These are phyloP conservation scores for Collichthys lucidus DNA, from an alignment of 2,113 vertebrate genomes.

Conservation along the genomic window DNA sequence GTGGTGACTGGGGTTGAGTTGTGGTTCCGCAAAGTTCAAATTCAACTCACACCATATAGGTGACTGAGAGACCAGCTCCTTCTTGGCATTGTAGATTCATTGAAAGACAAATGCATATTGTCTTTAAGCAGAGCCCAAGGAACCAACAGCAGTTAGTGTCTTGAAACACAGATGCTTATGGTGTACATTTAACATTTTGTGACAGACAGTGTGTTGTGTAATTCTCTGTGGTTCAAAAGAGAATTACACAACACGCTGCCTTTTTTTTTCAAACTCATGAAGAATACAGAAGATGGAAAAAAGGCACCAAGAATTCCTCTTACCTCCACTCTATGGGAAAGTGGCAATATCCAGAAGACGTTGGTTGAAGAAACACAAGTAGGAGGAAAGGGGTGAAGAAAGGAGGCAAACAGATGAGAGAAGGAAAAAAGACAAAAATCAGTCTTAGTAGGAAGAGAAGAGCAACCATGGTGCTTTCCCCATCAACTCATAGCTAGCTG, in stretches of 20 bases:
- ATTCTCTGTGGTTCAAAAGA: not conserved
- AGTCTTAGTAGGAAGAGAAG: slow-evolving; percentile 21
- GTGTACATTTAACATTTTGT: not conserved
- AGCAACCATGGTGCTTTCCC: slow-evolving; percentile 55
- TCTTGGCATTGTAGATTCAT: slow-evolving; percentile 21
- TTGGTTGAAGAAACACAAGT: slow-evolving; percentile 44
- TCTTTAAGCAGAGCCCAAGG: slow-evolving; percentile 12
- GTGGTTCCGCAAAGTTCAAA: slow-evolving; percentile 56
- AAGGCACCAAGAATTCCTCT: slow-evolving; percentile 28
- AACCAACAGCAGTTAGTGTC: slow-evolving; percentile 1
- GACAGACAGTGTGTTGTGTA: not conserved
- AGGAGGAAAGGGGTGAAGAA: slow-evolving; percentile 37
- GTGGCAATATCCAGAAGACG: slow-evolving; percentile 67
- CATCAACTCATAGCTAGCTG: slow-evolving; percentile 22
- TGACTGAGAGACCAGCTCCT: slow-evolving; percentile 22
- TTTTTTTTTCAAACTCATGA: not conserved
- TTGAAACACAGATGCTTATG: slow-evolving; percentile 10
- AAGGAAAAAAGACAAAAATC: slow-evolving; percentile 16
- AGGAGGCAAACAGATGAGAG: slow-evolving; percentile 12
- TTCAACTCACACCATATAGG: slow-evolving; percentile 40
- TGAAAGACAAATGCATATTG: slow-evolving; percentile 8
- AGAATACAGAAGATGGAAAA: not conserved
- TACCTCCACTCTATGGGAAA: slow-evolving; percentile 82
- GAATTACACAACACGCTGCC: no score
- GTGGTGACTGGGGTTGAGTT: slow-evolving; percentile 30